A percentile compares a stretch with the other conserved stretches of the same genome.
These are phyloP conservation scores for Haemorhous mexicanus DNA, from an alignment of 2,113 vertebrate genomes.

Conservation along the genomic window DNA sequence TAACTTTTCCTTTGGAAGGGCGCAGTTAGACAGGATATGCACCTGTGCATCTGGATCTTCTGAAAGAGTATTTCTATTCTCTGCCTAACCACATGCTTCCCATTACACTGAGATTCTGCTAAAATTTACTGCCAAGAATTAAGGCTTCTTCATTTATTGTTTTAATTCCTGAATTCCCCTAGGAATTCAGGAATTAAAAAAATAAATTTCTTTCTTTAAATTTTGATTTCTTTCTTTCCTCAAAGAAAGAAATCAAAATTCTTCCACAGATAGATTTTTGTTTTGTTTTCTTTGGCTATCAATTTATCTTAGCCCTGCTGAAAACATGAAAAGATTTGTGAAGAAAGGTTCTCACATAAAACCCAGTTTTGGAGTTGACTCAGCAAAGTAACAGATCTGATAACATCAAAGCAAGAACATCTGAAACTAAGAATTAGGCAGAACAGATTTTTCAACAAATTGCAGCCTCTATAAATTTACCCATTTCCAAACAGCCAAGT, in stretches of 20 bases:
- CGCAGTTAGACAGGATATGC: not conserved
- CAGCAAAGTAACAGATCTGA: slow-evolving; percentile 42
- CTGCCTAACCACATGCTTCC: not conserved
- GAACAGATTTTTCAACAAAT: slow-evolving; percentile 16
- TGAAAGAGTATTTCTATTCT: not conserved
- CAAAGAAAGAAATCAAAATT: not conserved
- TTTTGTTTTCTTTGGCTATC: not conserved
- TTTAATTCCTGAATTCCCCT: not conserved
- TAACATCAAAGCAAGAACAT: slow-evolving; percentile 55
- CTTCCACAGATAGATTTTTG: not conserved
- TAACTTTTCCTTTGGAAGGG: not conserved
- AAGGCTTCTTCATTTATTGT: not conserved
- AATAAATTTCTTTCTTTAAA: too few species aligned
- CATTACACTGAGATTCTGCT: not conserved
- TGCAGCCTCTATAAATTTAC: not conserved
- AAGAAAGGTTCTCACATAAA: slow-evolving; percentile 26
- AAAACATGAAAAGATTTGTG: not conserved
- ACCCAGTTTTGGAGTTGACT: slow-evolving; percentile 19
- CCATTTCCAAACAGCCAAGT: not conserved
- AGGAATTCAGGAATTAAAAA: too few species aligned
- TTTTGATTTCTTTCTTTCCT: not conserved
- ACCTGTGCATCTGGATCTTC: slow-evolving; percentile 10
- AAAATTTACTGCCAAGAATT: not conserved
- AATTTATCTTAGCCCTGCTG: not conserved
- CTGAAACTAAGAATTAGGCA: slow-evolving; percentile 11